phyloP scores from a whole-genome alignment of 2,113 vertebrate species.

The Odocoileus virginianus region DNA sequence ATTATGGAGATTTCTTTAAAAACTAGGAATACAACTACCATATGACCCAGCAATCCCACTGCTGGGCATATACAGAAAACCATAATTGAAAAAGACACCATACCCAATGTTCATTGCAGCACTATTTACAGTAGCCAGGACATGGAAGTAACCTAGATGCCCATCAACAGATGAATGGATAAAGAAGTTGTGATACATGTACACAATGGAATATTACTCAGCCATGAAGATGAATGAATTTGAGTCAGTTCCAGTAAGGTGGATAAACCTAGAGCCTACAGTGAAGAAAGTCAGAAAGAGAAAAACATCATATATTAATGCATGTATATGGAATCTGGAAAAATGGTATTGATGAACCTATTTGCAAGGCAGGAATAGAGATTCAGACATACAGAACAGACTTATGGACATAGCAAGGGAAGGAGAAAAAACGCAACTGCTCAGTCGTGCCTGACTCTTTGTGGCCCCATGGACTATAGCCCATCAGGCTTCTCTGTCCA shows the following conservation, averaged over 20 bases:
- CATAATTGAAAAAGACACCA: background rate
- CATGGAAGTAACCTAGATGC: background rate
- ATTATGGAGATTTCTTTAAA: background rate
- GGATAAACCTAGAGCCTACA: background rate
- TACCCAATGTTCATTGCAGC: background rate
- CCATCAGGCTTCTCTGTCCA: background rate
- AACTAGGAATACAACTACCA: background rate
- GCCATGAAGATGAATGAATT: background rate
- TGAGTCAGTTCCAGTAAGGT: background rate
- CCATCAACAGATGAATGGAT: background rate
- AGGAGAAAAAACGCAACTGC: background rate
- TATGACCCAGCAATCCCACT: background rate
- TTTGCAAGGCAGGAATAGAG: background rate
- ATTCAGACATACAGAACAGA: background rate
- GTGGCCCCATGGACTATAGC: background rate
- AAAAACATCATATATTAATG: background rate
- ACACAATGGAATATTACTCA: background rate
- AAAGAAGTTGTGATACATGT: background rate
- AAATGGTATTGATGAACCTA: background rate
- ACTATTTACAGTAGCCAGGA: background rate
- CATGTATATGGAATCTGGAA: background rate
- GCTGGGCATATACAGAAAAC: background rate
- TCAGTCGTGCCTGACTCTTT: background rate
- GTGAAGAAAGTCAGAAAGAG: background rate
- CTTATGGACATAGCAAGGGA: background rate